Evolutionary conservation across 2,797 vertebrate genomes (phyloP).

Genomic region (Labeo calbasu): DNA sequence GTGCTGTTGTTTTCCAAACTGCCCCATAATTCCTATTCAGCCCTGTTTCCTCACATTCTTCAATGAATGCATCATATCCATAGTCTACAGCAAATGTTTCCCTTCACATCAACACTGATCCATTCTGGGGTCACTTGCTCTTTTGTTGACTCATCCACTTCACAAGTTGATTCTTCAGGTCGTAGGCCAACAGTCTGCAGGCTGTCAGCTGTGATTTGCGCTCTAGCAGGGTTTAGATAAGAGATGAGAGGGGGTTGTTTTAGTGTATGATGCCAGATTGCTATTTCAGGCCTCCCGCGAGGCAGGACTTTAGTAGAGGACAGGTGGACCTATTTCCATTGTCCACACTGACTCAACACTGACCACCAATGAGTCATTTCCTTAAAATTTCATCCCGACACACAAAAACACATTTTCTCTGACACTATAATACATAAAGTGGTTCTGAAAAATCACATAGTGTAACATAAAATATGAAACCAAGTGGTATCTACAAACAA

Average conservation of each 20-base stretch:
- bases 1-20: slow-evolving; percentile 8
- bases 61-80: slow-evolving; percentile 29
- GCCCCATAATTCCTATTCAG: background rate
- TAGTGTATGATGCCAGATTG: slow-evolving; percentile 31
- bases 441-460: background rate
- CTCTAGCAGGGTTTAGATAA: slow-evolving; percentile 48
- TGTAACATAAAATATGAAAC: background rate
- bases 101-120: background rate
- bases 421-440: background rate
- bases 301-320: slow-evolving; percentile 45
- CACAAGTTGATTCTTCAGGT: background rate
- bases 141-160: background rate
- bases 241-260: slow-evolving; percentile 37
- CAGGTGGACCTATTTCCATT: slow-evolving; percentile 56
- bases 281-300: slow-evolving; percentile 57
- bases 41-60: slow-evolving; percentile 33
- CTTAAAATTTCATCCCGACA: slow-evolving; percentile 34
- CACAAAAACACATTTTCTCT: slow-evolving; percentile 1
- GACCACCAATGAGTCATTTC: slow-evolving; percentile 34
- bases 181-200: background rate
- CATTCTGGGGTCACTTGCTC: too few species aligned
- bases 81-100: background rate
- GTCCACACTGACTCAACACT: slow-evolving; percentile 32
- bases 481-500: background rate
- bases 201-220: slow-evolving; percentile 20